Conservation (phyloP, 1,140 invertebrate species). For the Drusus annulatus region DNA sequence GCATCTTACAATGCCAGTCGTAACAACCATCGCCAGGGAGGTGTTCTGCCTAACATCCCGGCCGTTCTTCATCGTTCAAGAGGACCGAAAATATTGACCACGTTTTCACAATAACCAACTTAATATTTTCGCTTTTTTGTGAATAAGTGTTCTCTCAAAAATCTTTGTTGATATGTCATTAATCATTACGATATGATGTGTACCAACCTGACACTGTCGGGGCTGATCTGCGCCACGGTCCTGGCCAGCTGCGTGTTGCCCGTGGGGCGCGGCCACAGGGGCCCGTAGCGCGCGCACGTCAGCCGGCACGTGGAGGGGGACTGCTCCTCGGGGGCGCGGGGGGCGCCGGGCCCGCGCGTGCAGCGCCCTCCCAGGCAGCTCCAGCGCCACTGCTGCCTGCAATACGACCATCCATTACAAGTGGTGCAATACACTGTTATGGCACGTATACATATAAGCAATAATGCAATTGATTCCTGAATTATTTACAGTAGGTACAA, state of each 20-base stretch:
- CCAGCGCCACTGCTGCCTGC: conserved; percentile 50
- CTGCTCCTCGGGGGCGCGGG: conserved; percentile 60
- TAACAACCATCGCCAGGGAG: no score
- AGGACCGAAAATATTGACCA: no score
- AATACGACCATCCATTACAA: neutral
- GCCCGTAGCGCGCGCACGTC: conserved; percentile 77
- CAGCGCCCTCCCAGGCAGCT: conserved; percentile 38
- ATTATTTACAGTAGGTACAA: no score
- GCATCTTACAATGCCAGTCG: no score
- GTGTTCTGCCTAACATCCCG: no score
- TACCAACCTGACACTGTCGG: conserved; percentile 51
- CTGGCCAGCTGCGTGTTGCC: conserved; percentile 66
- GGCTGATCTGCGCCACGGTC: conserved; percentile 71
- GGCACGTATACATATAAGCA: neutral
- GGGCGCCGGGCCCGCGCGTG: conserved; percentile 28
- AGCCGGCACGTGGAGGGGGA: conserved; percentile 75
- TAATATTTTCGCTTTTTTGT: no score
- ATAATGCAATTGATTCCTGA: no score
- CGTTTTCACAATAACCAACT: no score
- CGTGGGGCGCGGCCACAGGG: conserved; percentile 82
- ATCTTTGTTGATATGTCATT: no score
- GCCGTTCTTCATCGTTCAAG: no score
- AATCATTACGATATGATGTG: no score
- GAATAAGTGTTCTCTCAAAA: no score
- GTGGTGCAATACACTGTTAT: neutral